Evolutionary conservation across 2,888 invertebrate genomes (phyloP).

Genomic region (Poecilobothrus nobilitatus): DNA sequence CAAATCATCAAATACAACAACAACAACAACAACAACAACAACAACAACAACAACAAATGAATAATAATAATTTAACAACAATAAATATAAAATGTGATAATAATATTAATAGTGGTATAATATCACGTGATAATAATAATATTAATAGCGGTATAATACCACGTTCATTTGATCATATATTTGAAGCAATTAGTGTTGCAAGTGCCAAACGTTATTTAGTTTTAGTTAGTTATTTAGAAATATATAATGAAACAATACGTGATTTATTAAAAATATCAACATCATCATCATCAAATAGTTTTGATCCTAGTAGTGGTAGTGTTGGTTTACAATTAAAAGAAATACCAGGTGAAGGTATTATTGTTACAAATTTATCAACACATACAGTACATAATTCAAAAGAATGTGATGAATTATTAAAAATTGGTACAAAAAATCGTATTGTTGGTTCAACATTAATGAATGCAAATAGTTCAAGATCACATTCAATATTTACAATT

Average conservation of each 20-base stretch:
- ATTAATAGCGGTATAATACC: constrained; percentile 55
- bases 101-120: neutral
- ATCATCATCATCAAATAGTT: constrained; percentile 28
- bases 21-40: too few relatives aligned
- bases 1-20: neutral
- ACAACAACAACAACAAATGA: too few relatives aligned
- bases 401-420: constrained; percentile 68
- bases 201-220: constrained; percentile 57
- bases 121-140: constrained; percentile 11
- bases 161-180: constrained; percentile 77
- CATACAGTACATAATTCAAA: constrained; percentile 69
- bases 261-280: constrained; percentile 67
- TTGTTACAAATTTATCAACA: constrained; percentile 54
- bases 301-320: constrained; percentile 9
- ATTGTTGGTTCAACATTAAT: constrained; percentile 78
- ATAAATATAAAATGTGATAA: neutral
- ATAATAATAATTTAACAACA: neutral
- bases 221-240: constrained; percentile 65
- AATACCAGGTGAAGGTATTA: constrained; percentile 47
- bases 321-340: constrained; percentile 46
- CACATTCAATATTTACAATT: constrained; percentile 81
- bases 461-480: constrained; percentile 79
- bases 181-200: constrained; percentile 72
- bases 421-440: constrained; percentile 68
- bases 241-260: constrained; percentile 89